Base-by-base conservation (phyloP, 1,140 invertebrate genomes). In the Macrobrachium nipponense region DNA sequence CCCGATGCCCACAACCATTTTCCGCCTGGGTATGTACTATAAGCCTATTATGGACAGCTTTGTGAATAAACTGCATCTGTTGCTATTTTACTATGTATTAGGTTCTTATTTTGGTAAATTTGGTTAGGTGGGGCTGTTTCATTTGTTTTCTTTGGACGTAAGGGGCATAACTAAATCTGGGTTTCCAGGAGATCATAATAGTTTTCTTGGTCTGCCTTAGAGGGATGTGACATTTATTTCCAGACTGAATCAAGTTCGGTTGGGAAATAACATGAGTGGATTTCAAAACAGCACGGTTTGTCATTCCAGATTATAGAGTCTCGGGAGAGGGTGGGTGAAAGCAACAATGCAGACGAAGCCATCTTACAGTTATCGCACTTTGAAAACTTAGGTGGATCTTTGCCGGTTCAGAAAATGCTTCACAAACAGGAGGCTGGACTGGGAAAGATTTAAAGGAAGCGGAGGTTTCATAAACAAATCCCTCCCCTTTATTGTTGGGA, bases 331-430 rank as follows among this genome's bases (percentile, higher is more conserved):
- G n/a, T n/a, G n/a, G 73, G 79, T 51, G 80, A 81, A 17, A 89
- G 76, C 12, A 77, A 89, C 87, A 88, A 88, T 86, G 91, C 91
- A 82, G 89, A 93, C 80, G 92, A 92, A 60, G 93, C 93, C 2
- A 93, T n/a, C n/a, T 94, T 14, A 91, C 94, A 86, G 93, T n/a
- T 95, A n/a, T 95, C 95, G 0, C 93, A 95, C 70, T 90, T 96
- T n/a, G n/a, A n/a, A 43, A 97, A 97, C 91, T 91, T 97, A 14
- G n/a, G 96, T 98, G 0, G 96, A 98, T 91, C 91, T n/a, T 98
- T 70, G 96, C 96, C 66, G 97, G 97, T 2, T 97, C 95, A 2
- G 96, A 98, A 91, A 92, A 95, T 81, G 93, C 94, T 0, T 92
- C 93, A 58, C 94, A 96, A 90, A 95, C 94, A 0, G 94, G 94